A percentile compares a stretch with the other conserved stretches of the same genome.
Evolutionary conservation across 2,888 invertebrate genomes (phyloP).

Genomic region (Hartigia nigra): DNA sequence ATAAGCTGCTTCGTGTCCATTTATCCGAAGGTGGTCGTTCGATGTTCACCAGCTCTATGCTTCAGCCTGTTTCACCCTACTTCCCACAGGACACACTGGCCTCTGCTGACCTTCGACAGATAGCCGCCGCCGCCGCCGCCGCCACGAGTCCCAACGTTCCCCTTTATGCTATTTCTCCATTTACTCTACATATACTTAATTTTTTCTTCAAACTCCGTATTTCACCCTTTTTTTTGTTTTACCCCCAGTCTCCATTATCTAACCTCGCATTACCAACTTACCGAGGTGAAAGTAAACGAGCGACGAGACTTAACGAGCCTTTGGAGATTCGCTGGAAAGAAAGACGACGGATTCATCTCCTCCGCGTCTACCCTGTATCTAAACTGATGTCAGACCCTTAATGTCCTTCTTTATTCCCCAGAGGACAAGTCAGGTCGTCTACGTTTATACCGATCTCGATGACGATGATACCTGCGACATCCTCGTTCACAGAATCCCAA

Average conservation of each 20-base stretch:
- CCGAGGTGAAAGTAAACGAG: neutral
- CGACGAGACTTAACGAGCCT: neutral
- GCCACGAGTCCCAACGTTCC: neutral
- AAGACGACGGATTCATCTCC: neutral
- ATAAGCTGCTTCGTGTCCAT: conserved; percentile 37
- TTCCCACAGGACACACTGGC: neutral
- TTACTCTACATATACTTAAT: neutral
- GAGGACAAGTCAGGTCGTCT: neutral
- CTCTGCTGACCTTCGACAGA: neutral
- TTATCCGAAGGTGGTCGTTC: conserved; percentile 29
- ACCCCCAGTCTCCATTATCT: neutral
- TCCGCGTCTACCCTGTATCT: neutral
- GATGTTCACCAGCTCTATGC: neutral
- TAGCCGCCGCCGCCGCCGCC: neutral
- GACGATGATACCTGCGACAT: neutral
- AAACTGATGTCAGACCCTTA: neutral
- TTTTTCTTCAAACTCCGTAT: neutral
- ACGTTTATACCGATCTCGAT: neutral
- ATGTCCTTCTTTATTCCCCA: neutral
- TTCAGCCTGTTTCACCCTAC: neutral
- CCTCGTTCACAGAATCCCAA: neutral
- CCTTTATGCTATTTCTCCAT: neutral
- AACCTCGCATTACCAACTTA: neutral
- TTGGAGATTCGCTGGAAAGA: neutral
- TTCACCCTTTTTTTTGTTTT: neutral